A percentile compares a stretch with the other conserved stretches of the same genome.
phyloP scores from a whole-genome alignment of 2,113 vertebrate genomes.

The Chelonoidis abingdonii region DNA sequence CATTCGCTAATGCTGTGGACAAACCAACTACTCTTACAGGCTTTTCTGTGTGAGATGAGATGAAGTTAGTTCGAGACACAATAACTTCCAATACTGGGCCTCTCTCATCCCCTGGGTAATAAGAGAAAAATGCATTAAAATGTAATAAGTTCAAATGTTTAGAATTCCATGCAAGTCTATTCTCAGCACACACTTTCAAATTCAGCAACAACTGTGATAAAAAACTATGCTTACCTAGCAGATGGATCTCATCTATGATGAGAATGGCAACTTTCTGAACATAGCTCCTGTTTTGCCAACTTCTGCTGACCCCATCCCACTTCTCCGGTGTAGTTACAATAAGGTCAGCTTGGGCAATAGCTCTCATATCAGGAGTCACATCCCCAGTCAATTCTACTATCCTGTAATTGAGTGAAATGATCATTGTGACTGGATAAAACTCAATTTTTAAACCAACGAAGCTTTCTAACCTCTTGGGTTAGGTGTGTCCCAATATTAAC shows the following conservation, averaged over 20 bases:
- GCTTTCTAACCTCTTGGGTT: background rate
- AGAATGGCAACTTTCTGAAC: slow-evolving; percentile 97
- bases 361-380: slow-evolving; percentile 95
- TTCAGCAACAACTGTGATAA: background rate
- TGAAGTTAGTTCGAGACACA: slow-evolving; percentile 98
- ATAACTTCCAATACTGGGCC: slow-evolving; percentile 98
- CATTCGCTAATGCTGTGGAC: slow-evolving; percentile 97
- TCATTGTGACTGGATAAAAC: background rate
- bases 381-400: slow-evolving; percentile 98
- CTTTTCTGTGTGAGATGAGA: slow-evolving; percentile 96
- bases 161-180: background rate
- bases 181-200: slow-evolving; percentile 21
- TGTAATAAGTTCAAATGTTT: slow-evolving; percentile 20
- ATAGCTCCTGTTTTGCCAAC: slow-evolving; percentile 98
- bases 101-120: slow-evolving; percentile 91
- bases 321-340: slow-evolving; percentile 99
- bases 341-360: slow-evolving; percentile 94
- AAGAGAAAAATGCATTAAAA: slow-evolving; percentile 36
- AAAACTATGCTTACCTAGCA: slow-evolving; percentile 86
- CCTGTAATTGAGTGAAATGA: slow-evolving; percentile 76
- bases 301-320: slow-evolving; percentile 97
- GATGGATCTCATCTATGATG: slow-evolving; percentile 98
- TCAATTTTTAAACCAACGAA: background rate
- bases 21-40: slow-evolving; percentile 94
- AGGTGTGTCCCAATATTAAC: background rate